Percentiles rank a stretch among this genome's conserved stretches.
phyloP scores from a whole-genome alignment of 1,140 invertebrate genomes.

The Bombus huntii region DNA sequence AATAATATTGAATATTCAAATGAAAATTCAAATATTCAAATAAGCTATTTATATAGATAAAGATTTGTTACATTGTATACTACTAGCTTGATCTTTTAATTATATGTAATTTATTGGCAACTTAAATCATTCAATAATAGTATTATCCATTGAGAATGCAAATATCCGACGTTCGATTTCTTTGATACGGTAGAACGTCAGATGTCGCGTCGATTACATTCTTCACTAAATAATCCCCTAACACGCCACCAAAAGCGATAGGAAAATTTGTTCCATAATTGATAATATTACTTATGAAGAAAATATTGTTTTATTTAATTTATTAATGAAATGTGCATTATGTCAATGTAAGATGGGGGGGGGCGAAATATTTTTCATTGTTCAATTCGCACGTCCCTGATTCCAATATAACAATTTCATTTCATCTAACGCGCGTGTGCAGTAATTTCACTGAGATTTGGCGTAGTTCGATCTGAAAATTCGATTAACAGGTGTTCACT shows the following conservation, averaged over 20 bases:
- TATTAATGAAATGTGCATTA: neutral
- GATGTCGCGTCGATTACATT: conserved; percentile 18
- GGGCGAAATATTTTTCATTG: neutral
- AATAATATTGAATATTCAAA: neutral
- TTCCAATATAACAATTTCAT: neutral
- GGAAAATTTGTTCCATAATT: neutral
- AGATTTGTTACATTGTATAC: neutral
- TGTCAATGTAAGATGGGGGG: neutral
- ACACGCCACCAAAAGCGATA: neutral
- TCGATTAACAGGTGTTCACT: conserved; percentile 17
- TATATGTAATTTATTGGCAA: neutral
- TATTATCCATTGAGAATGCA: conserved; percentile 19
- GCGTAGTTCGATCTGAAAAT: neutral
- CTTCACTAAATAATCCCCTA: neutral
- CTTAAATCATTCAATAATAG: neutral
- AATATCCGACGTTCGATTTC: neutral
- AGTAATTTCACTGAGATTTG: neutral
- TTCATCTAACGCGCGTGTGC: neutral
- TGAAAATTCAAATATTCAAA: too few species aligned
- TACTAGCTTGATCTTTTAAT: neutral
- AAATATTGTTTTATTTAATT: neutral
- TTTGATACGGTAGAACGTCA: neutral
- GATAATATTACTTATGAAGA: neutral
- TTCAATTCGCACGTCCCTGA: neutral
- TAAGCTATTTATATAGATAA: neutral